Evolutionary conservation across 2,797 vertebrate genomes (phyloP), one percentile per base, ranked within the genome.

Genomic region (Arremon aurantiirostris): DNA sequence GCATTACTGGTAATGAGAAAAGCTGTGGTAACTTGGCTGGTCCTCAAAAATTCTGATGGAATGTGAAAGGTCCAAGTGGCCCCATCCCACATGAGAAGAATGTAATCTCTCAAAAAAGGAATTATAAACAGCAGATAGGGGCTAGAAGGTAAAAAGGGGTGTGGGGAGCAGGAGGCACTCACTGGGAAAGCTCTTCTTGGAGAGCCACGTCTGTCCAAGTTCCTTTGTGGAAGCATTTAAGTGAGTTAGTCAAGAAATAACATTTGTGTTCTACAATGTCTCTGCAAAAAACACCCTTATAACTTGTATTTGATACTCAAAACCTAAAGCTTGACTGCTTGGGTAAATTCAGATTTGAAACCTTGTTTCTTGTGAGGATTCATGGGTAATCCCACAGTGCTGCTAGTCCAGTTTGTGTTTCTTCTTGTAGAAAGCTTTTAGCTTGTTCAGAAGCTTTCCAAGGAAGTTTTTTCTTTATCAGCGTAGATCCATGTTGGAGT

Each of bases 91-190:
- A 5, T 5, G 2, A 89, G 82, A 92, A 95, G 81, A 96, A 93
- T 82, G 91, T 95, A 85, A 90, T 96, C 86, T 94, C 84, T 94
- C 66, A 37, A 15, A 89, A 89, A 84, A 86, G 66, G 95, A 89
- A 93, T 93, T 94, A 93, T 90, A 96, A 94, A 94, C 96, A 91
- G 27, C 49, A 93, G 89, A 94, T 89, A 85, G 47, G 81, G 30
- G 41, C 47, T 95, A 69, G 66, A 73, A 93, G 86, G 95, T 92
- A 83, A 79, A 76, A 93, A 12, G 41, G 64, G 47, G 41, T 66
- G 70, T 59, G 84, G 59, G 65, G 41, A 91, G 44, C 14, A 69
- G 47, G 80, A 93, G 92, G 90, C 60, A 55, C 56, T 68, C 1
- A 0, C 71, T 70, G 50, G 90, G 81, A 34, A 89, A 85, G 70